Base-by-base conservation (phyloP, 1,140 invertebrate species). In the Trinorchestia longiramus region DNA sequence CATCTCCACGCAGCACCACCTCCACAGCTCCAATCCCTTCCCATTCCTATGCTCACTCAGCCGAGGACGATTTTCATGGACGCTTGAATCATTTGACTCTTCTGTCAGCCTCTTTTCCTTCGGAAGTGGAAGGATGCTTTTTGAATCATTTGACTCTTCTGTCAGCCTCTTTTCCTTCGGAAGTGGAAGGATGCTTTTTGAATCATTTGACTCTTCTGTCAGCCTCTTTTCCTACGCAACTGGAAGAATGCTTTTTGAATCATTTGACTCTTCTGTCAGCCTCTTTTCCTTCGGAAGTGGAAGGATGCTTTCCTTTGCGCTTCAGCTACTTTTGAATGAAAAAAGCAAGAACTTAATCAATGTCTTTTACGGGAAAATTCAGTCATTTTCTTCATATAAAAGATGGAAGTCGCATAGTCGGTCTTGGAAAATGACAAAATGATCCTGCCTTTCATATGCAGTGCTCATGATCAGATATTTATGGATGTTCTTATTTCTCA, bases 1-100 rank as follows among this genome's bases (percentile, higher is more conserved):
- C 88, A 90, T 90, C 88, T 77, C 62, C 62, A 77, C 15, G 62
- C 62, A 1, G 62, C 62, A 11, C 62, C 62, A 36, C 1, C 62
- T 36, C 62, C 28, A 3, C 62, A 1, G 1, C 47, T 8, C 62
- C 15, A 15, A 15, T 77, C 92, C 43, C 43, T 47, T 94, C 23
- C 92, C 92, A 28, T 1, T 94, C 92, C 40, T 19, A 44, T n/a
- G 43, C 43, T 94, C 92, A 43, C 43, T 94, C 92, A 40, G 41
- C 92, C 92, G 44, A 11, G 43, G 43, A 94, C 1, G 92, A 94
- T 94, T 45, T 94, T 42, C 92, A 94, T 94, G 41, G 47, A 19
- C 6, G 47, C 47, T 53, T 53, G 6, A 53, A 53, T 23, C 62
- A 77, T 23, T 28, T 77, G 62, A 36, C 62, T 77, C 62, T 15